Conservation (phyloP, 2,797 vertebrate genomes). For the Myripristis jacobus region DNA sequence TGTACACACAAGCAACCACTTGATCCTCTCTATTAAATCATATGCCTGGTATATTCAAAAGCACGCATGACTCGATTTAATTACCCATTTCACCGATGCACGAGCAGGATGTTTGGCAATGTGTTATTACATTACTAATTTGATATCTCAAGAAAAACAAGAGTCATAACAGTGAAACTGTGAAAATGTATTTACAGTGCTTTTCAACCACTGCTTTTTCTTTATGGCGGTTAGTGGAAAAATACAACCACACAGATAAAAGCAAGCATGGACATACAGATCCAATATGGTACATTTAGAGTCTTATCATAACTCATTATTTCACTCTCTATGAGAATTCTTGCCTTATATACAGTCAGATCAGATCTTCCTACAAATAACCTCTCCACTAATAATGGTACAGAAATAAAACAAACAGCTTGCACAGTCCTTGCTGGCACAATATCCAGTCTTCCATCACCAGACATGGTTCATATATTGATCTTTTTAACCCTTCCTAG, state of each 20-base stretch:
- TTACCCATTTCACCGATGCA: neutral
- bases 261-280: neutral
- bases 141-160: neutral
- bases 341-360: conserved; percentile 11
- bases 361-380: neutral
- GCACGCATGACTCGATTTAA: neutral
- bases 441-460: conserved; percentile 6
- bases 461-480: conserved; percentile 7
- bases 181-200: conserved; percentile 20
- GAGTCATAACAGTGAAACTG: neutral
- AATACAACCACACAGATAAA: conserved; percentile 17
- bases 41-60: too few species aligned
- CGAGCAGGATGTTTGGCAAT: neutral
- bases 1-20: too few species aligned
- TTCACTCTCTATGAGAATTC: conserved; percentile 22
- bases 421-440: conserved; percentile 17
- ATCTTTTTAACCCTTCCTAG: neutral
- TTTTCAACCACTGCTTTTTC: conserved; percentile 2
- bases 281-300: conserved; percentile 12
- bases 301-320: neutral
- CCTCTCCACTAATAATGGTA: neutral
- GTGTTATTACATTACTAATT: neutral
- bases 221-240: conserved; percentile 11
- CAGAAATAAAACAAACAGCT: conserved; percentile 7
- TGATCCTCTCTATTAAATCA: too few species aligned